phyloP scores from a whole-genome alignment of 92 coral and sea anemone genomes.

The Epizoanthus fatuus region DNA sequence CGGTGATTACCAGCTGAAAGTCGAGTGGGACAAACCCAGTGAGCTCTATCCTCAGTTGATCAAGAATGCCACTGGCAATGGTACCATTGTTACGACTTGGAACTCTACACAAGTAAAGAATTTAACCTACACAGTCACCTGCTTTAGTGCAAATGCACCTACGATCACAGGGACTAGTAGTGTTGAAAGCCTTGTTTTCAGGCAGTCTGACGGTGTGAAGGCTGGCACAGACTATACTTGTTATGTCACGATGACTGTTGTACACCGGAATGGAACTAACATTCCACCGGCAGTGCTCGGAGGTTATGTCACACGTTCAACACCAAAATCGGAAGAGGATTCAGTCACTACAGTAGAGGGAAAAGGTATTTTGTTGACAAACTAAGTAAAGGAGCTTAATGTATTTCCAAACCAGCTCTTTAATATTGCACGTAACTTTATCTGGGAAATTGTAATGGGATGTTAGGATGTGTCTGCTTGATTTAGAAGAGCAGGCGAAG shows the following conservation, averaged over 20 bases:
- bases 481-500: no score
- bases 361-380: conserved; percentile 65
- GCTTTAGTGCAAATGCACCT: conserved; percentile 89
- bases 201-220: conserved; percentile 82
- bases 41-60: conserved; percentile 74
- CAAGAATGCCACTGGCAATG: conserved; percentile 59
- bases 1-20: conserved; percentile 85
- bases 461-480: no score
- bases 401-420: no score
- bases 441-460: no score
- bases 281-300: conserved; percentile 54
- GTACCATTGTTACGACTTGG: conserved; percentile 66
- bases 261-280: conserved; percentile 78
- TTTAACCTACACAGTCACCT: conserved; percentile 82
- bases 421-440: no score
- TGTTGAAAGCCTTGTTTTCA: conserved; percentile 66
- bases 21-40: conserved; percentile 81
- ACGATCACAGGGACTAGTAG: conserved; percentile 62
- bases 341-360: conserved; percentile 93
- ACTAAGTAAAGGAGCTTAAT: no score
- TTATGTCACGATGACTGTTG: conserved; percentile 85
- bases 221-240: conserved; percentile 98
- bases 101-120: conserved; percentile 65
- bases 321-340: conserved; percentile 88
- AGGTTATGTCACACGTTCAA: conserved; percentile 71